Base-by-base conservation (phyloP, 2,888 invertebrate species). In the Hanleya hanleyi region DNA sequence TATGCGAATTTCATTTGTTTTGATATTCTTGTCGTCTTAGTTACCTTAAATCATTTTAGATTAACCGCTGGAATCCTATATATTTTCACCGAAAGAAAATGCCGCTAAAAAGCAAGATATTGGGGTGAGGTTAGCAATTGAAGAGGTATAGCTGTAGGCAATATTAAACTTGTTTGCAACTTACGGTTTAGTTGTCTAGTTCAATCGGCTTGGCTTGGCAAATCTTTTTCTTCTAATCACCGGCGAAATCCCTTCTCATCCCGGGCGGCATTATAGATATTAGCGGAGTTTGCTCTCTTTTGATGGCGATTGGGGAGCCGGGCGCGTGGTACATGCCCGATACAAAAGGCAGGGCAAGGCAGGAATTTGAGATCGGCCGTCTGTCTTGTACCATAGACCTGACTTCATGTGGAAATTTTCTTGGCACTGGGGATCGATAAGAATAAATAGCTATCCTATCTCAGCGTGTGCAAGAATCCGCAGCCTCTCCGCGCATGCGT, bases 361-460 rank as follows among this genome's bases (percentile, higher is more conserved):
- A 26, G 57, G 57, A 57, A 57, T 29, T 26, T 15, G 26, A 32
- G 29, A 15, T 29, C 29, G 18, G 29, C 12, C 57, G 57, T 22
- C 32, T 57, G 57, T 32, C 57, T 57, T 57, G 22, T 32, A 32
- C 57, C 29, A 22, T 57, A 29, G 57, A 15, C 29, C 57, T 57
- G 57, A 57, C 57, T 57, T 57, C 9, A 22, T 57, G 29, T 47
- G 47, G 22, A 47, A 47, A 47, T 47, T 47, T 47, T 47, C 47
- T 47, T 47, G 47, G 47, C 22, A 22, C 32, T 57, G 26, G n/a
- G n/a, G 26, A 57, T 57, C 57, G 57, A 57, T 57, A 29, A 32
- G n/a, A 32, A 57, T 57, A 57, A 57, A 57, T 57, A 22, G 57
- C 57, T 57, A 57, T 57, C 57, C 57, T 57, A 57, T 57, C 57